Evolutionary conservation across 2,888 invertebrate genomes (phyloP), one percentile per base, ranked within the genome.

Genomic region (Aradus depressus): DNA sequence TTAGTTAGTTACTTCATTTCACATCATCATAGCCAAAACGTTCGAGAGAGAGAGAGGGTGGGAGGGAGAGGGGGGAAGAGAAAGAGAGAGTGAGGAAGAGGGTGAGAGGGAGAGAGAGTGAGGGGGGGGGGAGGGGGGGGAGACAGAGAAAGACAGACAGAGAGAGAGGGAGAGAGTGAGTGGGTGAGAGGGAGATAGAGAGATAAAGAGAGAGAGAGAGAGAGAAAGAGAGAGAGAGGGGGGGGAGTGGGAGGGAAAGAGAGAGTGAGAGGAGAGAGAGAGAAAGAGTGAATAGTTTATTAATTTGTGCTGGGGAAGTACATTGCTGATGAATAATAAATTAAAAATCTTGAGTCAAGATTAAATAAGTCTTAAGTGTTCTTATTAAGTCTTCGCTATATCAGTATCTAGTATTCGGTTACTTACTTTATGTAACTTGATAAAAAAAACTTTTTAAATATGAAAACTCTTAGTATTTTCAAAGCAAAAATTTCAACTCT

Each of bases 71-170:
- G 31, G 14, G 2, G 28, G 50, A 21, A 26, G 10, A 22, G 26
- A 19, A 25, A 35, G 34, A 42, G 43, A 43, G 41, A 50, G 44
- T 18, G 35, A 50, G 49, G 38, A 39, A 44, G 51, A 45, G 32
- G 32, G 37, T 42, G 49, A 21, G 37, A 25, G 48, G 41, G 48
- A 26, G 49, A 41, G 42, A 42, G 48, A 28, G 49, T 42, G 48
- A 38, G 34, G 28, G 37, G 19, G 34, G 35, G 19, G 34, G 21
- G 47, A 45, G 31, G n/a, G 31, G 35, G 18, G 22, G n/a, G 32
- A 25, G 34, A 48, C 21, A 23, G 18, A 23, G 21, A 32, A 19
- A 12, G 39, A 26, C 18, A 16, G 38, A 44, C 31, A 35, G 14
- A 38, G 50, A 32, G 25, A 14, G 42, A 41, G 28, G 32, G 42